Percentiles rank a stretch among this genome's conserved stretches.
phyloP scores from a whole-genome alignment of 2,888 invertebrate species.

The Archaeoteleia sp. region DNA sequence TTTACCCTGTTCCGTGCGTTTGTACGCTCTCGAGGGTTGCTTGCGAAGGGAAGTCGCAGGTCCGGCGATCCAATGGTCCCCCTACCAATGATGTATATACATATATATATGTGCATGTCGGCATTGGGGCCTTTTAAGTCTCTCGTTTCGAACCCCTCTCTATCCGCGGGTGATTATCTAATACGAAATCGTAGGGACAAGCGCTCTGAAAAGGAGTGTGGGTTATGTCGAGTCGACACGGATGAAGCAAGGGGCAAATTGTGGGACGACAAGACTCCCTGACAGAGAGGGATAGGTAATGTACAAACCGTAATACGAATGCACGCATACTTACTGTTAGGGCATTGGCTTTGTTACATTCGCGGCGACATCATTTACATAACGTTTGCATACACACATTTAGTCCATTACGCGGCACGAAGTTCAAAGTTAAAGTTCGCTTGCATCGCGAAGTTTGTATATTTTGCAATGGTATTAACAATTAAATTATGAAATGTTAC shows the following conservation, averaged over 20 bases:
- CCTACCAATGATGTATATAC: slow-evolving; percentile 28
- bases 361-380: slow-evolving; percentile 44
- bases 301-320: slow-evolving; percentile 54
- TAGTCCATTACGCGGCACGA: slow-evolving; percentile 44
- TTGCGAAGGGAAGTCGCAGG: slow-evolving; percentile 14
- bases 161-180: slow-evolving; percentile 68
- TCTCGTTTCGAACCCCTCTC: slow-evolving; percentile 49
- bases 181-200: slow-evolving; percentile 58
- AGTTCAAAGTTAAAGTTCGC: slow-evolving; percentile 43
- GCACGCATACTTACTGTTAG: slow-evolving; percentile 44
- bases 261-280: background rate
- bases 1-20: slow-evolving; percentile 39
- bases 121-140: slow-evolving; percentile 67
- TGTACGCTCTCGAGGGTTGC: slow-evolving; percentile 44
- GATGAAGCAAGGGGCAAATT: slow-evolving; percentile 30
- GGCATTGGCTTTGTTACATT: slow-evolving; percentile 55
- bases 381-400: slow-evolving; percentile 45
- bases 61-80: slow-evolving; percentile 20
- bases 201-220: slow-evolving; percentile 37
- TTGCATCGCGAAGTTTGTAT: slow-evolving; percentile 46
- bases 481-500: no score
- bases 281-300: slow-evolving; percentile 39
- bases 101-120: slow-evolving; percentile 13
- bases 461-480: slow-evolving; percentile 13
- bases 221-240: slow-evolving; percentile 28